These are phyloP conservation scores for Bungarus multicinctus DNA, from an alignment of 2,113 vertebrate species.

Conservation along the genomic window DNA sequence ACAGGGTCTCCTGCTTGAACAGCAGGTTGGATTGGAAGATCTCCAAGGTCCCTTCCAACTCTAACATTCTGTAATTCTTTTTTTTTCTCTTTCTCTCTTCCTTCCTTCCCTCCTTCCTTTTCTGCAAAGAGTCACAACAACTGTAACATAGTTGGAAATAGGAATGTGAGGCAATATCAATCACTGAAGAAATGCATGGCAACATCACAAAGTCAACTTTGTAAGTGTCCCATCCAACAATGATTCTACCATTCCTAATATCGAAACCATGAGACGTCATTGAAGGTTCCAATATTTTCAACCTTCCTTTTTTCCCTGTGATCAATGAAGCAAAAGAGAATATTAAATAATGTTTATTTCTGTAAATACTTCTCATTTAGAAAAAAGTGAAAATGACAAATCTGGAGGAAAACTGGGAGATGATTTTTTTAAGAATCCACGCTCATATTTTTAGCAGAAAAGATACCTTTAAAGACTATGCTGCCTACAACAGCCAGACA, in stretches of 20 bases:
- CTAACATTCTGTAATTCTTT: not conserved
- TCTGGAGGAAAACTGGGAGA: not conserved
- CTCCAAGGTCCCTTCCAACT: not conserved
- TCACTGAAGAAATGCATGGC: not conserved
- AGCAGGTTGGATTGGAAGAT: not conserved
- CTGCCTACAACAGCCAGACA: not conserved
- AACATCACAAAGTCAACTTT: not conserved
- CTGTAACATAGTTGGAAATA: not conserved
- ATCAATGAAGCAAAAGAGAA: not conserved
- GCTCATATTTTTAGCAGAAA: not conserved
- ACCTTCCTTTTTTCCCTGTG: not conserved
- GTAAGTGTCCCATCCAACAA: not conserved
- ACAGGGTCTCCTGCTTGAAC: not conserved
- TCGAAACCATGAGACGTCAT: not conserved
- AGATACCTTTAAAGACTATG: not conserved
- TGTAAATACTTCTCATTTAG: not conserved
- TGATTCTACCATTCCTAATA: not conserved
- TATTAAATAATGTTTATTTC: not conserved
- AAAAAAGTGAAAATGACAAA: not conserved
- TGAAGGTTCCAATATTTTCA: not conserved
- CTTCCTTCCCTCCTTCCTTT: not conserved
- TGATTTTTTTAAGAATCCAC: not conserved
- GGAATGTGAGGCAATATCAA: not conserved
- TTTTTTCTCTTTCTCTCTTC: too few relatives aligned
- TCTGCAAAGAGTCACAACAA: not conserved